A percentile compares a stretch with the other conserved stretches of the same genome.
phyloP scores from a whole-genome alignment of 1,140 invertebrate species.

The Pseudachorutes palmiensis region DNA sequence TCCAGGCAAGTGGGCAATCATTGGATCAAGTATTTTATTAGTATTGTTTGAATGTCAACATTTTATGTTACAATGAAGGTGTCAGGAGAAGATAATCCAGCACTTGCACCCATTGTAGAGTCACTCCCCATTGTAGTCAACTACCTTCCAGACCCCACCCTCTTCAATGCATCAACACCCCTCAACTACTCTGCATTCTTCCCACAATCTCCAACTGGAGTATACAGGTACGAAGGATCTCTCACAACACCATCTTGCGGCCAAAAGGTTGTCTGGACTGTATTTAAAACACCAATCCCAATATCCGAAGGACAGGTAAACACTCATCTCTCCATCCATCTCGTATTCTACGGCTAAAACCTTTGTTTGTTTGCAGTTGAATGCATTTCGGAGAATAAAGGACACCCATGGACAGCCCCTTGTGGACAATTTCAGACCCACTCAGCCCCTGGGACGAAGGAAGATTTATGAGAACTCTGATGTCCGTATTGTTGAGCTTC shows the following conservation, averaged over 20 bases:
- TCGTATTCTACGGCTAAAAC: too few species aligned
- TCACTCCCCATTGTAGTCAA: constrained; percentile 31
- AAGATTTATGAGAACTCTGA: constrained; percentile 22
- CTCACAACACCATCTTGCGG: constrained; percentile 49
- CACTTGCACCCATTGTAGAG: constrained; percentile 39
- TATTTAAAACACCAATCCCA: constrained; percentile 44
- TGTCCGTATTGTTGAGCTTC: not conserved
- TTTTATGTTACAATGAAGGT: constrained; percentile 22
- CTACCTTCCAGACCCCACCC: constrained; percentile 16
- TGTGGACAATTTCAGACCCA: constrained; percentile 42
- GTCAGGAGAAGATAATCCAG: constrained; percentile 39
- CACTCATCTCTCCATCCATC: too few species aligned
- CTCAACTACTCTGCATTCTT: constrained; percentile 39
- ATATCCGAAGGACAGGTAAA: constrained; percentile 42
- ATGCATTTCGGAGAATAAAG: constrained; percentile 37
- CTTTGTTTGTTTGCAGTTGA: constrained; percentile 26
- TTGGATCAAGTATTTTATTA: not conserved
- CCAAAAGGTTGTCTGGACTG: constrained; percentile 49
- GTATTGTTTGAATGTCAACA: too few species aligned
- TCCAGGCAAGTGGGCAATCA: constrained; percentile 42
- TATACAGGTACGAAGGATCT: constrained; percentile 49
- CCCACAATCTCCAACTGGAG: constrained; percentile 36
- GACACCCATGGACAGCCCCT: constrained; percentile 37
- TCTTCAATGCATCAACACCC: constrained; percentile 5
- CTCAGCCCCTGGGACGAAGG: constrained; percentile 39